Percentiles rank a stretch among this genome's conserved stretches.
Conservation (phyloP, 2,113 vertebrate genomes). For the Lagopus leucura region DNA sequence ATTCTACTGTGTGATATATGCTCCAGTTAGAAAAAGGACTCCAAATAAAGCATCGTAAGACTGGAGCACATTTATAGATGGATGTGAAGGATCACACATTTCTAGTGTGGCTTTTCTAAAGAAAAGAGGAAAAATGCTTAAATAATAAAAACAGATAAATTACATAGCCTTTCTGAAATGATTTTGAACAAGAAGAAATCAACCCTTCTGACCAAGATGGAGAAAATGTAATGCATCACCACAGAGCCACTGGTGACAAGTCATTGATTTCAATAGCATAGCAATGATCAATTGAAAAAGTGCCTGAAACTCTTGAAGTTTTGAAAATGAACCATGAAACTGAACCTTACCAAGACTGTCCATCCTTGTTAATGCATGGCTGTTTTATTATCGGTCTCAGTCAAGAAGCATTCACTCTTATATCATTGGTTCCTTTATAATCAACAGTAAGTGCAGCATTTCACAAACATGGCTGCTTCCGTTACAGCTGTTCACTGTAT, state of each 20-base stretch:
- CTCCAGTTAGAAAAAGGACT: neutral
- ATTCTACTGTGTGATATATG: neutral
- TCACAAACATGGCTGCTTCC: neutral
- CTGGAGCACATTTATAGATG: neutral
- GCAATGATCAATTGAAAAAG: neutral
- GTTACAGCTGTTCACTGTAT: accelerated
- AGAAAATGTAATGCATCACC: neutral
- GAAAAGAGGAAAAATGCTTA: neutral
- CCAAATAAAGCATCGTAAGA: neutral
- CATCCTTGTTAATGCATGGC: neutral
- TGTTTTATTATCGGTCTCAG: neutral
- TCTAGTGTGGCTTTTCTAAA: neutral
- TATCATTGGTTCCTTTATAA: accelerated
- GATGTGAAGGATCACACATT: neutral
- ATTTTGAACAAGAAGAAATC: slow-evolving; percentile 5
- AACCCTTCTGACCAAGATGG: neutral
- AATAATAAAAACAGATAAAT: slow-evolving; percentile 23
- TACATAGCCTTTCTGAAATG: neutral
- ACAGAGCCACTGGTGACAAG: neutral
- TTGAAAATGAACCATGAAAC: neutral
- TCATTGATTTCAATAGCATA: neutral
- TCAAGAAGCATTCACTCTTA: neutral
- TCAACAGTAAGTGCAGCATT: neutral
- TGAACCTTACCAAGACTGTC: neutral
- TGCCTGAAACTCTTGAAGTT: neutral